These are phyloP conservation scores for Noctua fimbriata DNA, from an alignment of 2,888 invertebrate genomes.

Conservation along the genomic window DNA sequence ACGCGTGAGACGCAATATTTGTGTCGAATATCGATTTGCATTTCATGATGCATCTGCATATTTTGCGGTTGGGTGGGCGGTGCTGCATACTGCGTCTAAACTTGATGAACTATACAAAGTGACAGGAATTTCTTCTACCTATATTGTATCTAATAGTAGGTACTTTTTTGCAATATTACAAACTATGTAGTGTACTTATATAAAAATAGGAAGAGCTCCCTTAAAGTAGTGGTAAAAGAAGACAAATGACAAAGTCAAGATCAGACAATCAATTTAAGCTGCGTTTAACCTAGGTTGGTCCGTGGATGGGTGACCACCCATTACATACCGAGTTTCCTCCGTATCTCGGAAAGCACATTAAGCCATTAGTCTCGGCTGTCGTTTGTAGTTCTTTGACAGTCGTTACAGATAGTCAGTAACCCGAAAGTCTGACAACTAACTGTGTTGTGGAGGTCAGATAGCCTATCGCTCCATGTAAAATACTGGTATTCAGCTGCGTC, in stretches of 20 bases:
- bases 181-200: no score
- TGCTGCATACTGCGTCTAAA: neutral
- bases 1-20: no score
- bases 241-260: no score
- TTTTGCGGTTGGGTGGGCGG: neutral
- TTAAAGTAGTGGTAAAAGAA: no score
- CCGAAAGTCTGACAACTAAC: no score
- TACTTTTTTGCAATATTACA: no score
- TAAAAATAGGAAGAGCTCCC: no score
- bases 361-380: neutral
- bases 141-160: neutral
- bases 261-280: no score
- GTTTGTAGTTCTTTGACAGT: neutral
- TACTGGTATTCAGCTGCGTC: no score
- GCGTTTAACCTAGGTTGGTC: neutral
- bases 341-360: neutral
- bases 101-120: neutral
- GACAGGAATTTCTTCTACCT: neutral
- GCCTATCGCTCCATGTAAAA: no score
- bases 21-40: neutral
- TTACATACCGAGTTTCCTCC: neutral
- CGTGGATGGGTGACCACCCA: neutral
- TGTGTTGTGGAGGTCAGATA: no score
- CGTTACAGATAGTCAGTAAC: no score
- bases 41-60: constrained; percentile 10